These are phyloP conservation scores for Echiichthys vipera DNA, from an alignment of 2,797 vertebrate species.

Conservation along the genomic window DNA sequence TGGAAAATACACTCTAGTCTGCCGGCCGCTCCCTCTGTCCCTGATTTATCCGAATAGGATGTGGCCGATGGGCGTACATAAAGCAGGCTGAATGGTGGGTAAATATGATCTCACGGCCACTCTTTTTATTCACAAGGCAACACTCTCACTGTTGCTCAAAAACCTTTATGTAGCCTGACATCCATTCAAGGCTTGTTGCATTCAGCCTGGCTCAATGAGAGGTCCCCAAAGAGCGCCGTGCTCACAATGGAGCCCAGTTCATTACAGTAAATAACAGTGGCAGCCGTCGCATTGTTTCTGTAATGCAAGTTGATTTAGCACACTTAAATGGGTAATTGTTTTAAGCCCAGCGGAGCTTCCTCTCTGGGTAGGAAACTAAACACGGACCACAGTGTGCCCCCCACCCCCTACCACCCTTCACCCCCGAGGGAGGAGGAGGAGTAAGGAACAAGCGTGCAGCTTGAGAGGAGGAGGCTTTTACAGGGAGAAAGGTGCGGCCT, in stretches of 20 bases:
- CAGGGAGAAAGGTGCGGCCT: conserved; percentile 39
- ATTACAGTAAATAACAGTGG: conserved; percentile 83
- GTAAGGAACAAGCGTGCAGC: conserved; percentile 3
- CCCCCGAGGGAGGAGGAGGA: conserved; percentile 15
- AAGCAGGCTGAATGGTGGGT: conserved; percentile 81
- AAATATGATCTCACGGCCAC: conserved; percentile 84
- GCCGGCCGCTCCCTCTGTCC: conserved; percentile 73
- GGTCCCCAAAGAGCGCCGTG: conserved; percentile 70
- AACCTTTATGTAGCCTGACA: conserved; percentile 81
- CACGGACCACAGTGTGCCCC: conserved; percentile 29
- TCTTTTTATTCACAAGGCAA: conserved; percentile 80
- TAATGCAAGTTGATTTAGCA: conserved; percentile 72
- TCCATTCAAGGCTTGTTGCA: conserved; percentile 78
- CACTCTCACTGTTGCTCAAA: conserved; percentile 79
- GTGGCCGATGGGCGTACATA: conserved; percentile 82
- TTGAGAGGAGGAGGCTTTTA: conserved; percentile 30
- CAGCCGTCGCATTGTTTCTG: conserved; percentile 75
- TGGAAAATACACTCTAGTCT: conserved; percentile 77
- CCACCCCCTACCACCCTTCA: background rate
- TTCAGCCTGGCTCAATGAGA: conserved; percentile 76
- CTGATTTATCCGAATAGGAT: conserved; percentile 84
- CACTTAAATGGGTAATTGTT: conserved; percentile 76
- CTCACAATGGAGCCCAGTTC: conserved; percentile 76
- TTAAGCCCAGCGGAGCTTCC: conserved; percentile 67
- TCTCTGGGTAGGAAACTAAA: conserved; percentile 58